Base-by-base conservation (phyloP, 1,140 invertebrate genomes). In the Drosophila takahashii region DNA sequence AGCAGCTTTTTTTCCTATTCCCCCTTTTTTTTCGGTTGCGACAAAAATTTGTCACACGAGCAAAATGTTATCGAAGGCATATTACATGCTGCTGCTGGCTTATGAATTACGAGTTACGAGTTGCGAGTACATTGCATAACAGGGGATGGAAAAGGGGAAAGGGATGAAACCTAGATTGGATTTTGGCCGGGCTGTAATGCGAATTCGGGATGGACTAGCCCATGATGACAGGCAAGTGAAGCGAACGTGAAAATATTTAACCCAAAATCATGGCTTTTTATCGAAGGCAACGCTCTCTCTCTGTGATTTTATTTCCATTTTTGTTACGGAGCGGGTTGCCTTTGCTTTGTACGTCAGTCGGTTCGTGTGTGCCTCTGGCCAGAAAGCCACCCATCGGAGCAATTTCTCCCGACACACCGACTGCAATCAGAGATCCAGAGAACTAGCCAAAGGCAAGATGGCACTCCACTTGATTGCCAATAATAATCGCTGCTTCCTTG, bases 11-110 rank as follows among this genome's bases (percentile, higher is more conserved):
- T 44, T 44, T 5, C 16, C 45, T 48, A 34, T 54, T 52, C 22
- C n/a, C n/a, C 16, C 36, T 44, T 62, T 53, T 53, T 59, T 44
- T 39, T 45, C 11, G 45, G 51, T 41, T 41, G 67, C 64, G 64
- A 81, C 81, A 69, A 87, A 87, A 87, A 87, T 87, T 87, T 87
- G 83, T 87, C 83, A 83, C 59, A 65, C 66, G 76, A 76, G 84
- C 70, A 83, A 81, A 87, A 89, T 83, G 83, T 77, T 87, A 89
- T 87, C 83, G 83, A 87, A 83, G 75, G 71, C 66, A 77, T 83
- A 87, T 87, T 77, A 89, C 84, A 77, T 86, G 54, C 57, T 58
- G 42, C 45, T 71, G 48, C 62, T 70, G 83, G 50, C 65, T 86
- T 75, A 87, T 64, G 74, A 85, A 74, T 80, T 77, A 64, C 60